Evolutionary conservation across 35 echinoderm and acorn worm species (phyloP), one percentile per base, ranked within the genome.

Genomic region (Antedon bifida): DNA sequence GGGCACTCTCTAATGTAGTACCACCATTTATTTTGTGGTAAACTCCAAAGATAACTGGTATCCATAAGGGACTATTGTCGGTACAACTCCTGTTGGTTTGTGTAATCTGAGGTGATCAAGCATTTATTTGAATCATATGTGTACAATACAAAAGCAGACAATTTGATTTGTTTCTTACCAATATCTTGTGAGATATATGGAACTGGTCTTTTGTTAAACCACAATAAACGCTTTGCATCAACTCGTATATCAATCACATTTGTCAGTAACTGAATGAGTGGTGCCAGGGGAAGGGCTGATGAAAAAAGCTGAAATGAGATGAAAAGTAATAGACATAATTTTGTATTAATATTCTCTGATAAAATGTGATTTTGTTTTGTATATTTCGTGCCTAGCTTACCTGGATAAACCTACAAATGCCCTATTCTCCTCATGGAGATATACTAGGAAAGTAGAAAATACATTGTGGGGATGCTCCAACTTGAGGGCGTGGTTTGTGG

Each of bases 131-230:
- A n/a, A n/a, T n/a, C n/a, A n/a, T n/a, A n/a, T n/a, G n/a, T n/a
- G n/a, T n/a, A n/a, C n/a, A n/a, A n/a, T n/a, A n/a, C n/a, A n/a
- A n/a, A n/a, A n/a, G n/a, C n/a, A n/a, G n/a, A n/a, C n/a, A n/a
- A n/a, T n/a, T n/a, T n/a, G n/a, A n/a, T n/a, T n/a, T n/a, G n/a
- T 42, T 42, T 42, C 89, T 91, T 81, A 97, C 94, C 94, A 74
- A 97, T 97, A 36, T 85, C 89, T 78, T 81, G 80, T 75, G 94
- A 81, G 26, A 97, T 92, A 28, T 92, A 86, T 13, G 87, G 88
- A 0, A 97, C 83, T 36, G 94, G 94, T 81, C 94, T 78, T 44
- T 86, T 83, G 82, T 97, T 97, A 33, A 99, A 92, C 95, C 95
- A 99, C 73, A 99, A 39, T 30, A 99, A 36, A 36, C 95, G 84